Conservation (phyloP, 2,797 vertebrate species). For the Microctenopoma lineatum region DNA sequence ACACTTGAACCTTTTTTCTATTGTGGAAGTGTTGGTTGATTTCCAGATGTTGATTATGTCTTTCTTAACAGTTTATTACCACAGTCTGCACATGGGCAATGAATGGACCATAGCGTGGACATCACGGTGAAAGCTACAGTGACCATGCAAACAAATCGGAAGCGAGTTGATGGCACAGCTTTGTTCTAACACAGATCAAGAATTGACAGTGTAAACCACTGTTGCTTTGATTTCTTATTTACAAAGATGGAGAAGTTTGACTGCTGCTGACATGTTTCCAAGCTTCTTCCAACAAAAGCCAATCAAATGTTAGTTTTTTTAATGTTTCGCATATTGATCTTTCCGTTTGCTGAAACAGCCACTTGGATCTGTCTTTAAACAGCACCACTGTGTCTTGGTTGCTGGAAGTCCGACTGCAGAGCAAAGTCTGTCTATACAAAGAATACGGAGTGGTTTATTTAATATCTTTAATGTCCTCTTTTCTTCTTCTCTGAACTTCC, state of each 20-base stretch:
- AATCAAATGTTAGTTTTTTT: background rate
- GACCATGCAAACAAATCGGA: slow-evolving; percentile 13
- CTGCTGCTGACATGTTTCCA: slow-evolving; percentile 16
- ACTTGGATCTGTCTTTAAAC: slow-evolving; percentile 12
- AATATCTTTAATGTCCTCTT: slow-evolving; percentile 11
- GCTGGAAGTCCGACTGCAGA: slow-evolving; percentile 2
- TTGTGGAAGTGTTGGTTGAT: slow-evolving; percentile 44
- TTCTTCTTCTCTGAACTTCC: slow-evolving; percentile 1
- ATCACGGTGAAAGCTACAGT: slow-evolving; percentile 14
- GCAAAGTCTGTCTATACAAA: slow-evolving; percentile 17
- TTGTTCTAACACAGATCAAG: slow-evolving; percentile 6
- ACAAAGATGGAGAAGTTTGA: slow-evolving; percentile 22
- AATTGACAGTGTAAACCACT: slow-evolving; percentile 28
- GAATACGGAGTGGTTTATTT: slow-evolving; percentile 7
- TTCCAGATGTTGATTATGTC: slow-evolving; percentile 38
- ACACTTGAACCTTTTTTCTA: slow-evolving; percentile 36
- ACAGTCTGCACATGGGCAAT: slow-evolving; percentile 13
- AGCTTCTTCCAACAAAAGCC: slow-evolving; percentile 8
- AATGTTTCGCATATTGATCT: slow-evolving; percentile 9
- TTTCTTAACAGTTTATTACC: slow-evolving; percentile 27
- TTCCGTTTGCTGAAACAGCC: slow-evolving; percentile 10
- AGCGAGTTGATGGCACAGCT: background rate
- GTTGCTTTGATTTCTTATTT: slow-evolving; percentile 37
- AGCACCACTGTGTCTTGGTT: background rate
- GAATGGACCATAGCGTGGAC: background rate